Base-by-base conservation (phyloP, 2,113 vertebrate genomes). In the Leucopsar rothschildi region DNA sequence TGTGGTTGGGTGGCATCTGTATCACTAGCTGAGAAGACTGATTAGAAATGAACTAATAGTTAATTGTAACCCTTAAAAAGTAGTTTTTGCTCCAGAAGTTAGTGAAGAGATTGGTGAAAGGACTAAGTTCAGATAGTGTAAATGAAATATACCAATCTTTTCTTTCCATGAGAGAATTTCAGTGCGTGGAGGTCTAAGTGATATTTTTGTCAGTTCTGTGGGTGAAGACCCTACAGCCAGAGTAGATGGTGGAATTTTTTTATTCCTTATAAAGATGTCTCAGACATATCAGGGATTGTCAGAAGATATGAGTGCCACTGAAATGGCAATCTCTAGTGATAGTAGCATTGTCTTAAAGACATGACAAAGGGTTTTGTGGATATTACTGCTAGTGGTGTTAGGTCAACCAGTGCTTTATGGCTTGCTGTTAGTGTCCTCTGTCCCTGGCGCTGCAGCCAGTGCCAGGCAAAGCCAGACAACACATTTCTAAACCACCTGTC, bases 401-500 rank as follows among this genome's bases (percentile, higher is more conserved):
- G 68, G 21, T n/a, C 19, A 56, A 4, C 22, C 25, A 15, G 12
- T 44, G 60, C 22, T 60, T 78, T 17, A 8, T 40, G 20, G 18
- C 27, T 64, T 1, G 0, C 19, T 40, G 18, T 56, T 83, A 29
- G 20, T 1, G 1, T 63, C 4, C 7, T 77, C 21, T 1, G 0
- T 84, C 16, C 24, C 12, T 1, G 2, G 39, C 0, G 0, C 23
- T 47, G 12, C 9, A 39, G 44, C 44, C 49, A 39, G 6, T 9
- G 15, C 29, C n/a, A 23, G 35, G n/a, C 60, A 44, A 72, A 72
- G 24, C 18, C n/a, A 70, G 17, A 24, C 1, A 7, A 5, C 52
- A 2, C 1, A 1, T 77, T 80, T 86, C 39, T 27, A 42, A 16
- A 29, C 14, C 35, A 33, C 23, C 49, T 21, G 10, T 8, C 24